Base-by-base conservation (phyloP, 2,888 invertebrate species). In the Coelopa pilipes region DNA sequence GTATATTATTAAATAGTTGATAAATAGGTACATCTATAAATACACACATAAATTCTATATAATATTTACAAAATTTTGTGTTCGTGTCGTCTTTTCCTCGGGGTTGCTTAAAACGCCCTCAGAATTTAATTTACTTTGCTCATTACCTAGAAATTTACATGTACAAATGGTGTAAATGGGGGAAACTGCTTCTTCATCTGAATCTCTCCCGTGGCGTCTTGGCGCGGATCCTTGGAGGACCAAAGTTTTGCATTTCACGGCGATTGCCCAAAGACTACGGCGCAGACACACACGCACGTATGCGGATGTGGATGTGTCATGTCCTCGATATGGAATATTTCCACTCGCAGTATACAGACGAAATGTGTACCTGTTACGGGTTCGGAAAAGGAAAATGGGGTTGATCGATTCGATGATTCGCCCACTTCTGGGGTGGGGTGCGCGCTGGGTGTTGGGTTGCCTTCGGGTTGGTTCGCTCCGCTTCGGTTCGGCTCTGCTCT, bases 351-450 rank as follows among this genome's bases (percentile, higher is more conserved):
- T 46, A 47, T 49, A 59, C 72, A 66, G 57, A 72, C 24, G 55
- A 59, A 34, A 47, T 70, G 59, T 62, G 72, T 71, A 75, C 68
- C 72, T 77, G 78, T 59, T 74, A 70, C 67, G 73, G 60, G 74
- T 73, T 75, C 72, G 66, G 21, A 70, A 74, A 76, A 34, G 34
- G 34, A 34, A 34, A 63, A 66, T 49, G 72, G 69, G 76, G 74
- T 74, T 77, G 17, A n/a, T 49, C 34, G 62, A 34, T 62, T 34
- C 62, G 46, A 11, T 34, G 34, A 34, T 7, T 34, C 34, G 34
- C n/a, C n/a, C n/a, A n/a, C n/a, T n/a, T n/a, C n/a, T 34, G 34
- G 34, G 34, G 34, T 34, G 34, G 34, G 7, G 34, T 34, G 34
- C 4, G 34, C 4, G 2, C 34, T 34, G 34, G 34, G 34, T 34